Conservation (phyloP, 2,113 vertebrate genomes). For the Pterophyllum scalare region DNA sequence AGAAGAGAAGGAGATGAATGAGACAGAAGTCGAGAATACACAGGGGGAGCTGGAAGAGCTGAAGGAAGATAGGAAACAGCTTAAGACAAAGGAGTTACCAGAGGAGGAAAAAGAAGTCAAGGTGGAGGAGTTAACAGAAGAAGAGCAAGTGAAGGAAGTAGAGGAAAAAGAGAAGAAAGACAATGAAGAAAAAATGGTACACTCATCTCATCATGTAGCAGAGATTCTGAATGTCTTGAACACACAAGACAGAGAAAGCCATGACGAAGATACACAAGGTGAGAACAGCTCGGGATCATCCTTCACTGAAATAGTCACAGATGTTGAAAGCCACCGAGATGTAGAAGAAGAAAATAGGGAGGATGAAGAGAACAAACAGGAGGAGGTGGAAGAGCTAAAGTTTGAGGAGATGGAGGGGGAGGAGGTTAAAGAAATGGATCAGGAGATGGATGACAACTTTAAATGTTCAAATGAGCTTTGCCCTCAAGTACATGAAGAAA, state of each 20-base stretch:
- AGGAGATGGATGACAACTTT: background rate
- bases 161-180: background rate
- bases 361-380: background rate
- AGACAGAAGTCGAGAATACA: background rate
- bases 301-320: background rate
- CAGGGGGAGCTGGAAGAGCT: background rate
- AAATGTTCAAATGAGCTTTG: slow-evolving; percentile 9
- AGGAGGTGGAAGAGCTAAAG: background rate
- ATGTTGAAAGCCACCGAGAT: background rate
- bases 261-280: background rate
- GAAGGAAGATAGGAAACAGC: background rate
- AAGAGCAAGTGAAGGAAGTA: background rate
- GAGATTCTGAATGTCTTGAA: background rate
- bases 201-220: background rate
- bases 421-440: background rate
- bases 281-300: background rate
- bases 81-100: fast-evolving
- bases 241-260: background rate
- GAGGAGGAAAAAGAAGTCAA: background rate
- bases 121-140: fast-evolving
- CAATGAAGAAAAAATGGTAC: background rate
- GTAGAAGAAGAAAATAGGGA: background rate
- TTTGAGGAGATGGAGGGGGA: background rate
- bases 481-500: background rate
- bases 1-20: background rate